A percentile compares a stretch with the other conserved stretches of the same genome.
phyloP scores from a whole-genome alignment of 2,888 invertebrate genomes.

The Crossocerus cetratus region DNA sequence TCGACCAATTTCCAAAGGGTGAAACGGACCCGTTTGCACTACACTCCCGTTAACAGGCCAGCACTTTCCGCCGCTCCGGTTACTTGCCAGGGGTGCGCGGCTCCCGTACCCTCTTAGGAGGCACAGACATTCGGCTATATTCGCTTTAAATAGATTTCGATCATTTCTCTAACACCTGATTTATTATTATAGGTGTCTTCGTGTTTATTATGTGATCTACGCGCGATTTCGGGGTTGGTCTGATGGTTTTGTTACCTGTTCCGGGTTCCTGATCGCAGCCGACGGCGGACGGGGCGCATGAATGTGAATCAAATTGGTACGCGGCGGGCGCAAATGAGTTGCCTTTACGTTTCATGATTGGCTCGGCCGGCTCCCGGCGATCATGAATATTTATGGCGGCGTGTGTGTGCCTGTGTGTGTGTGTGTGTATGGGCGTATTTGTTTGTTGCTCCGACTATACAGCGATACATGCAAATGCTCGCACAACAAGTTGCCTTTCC shows the following conservation, averaged over 20 bases:
- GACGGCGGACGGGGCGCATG: background rate
- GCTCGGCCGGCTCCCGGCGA: conserved; percentile 22
- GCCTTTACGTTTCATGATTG: conserved; percentile 52
- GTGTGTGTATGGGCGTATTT: conserved; percentile 22
- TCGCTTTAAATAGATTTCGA: too few relatives aligned
- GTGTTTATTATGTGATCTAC: too few relatives aligned
- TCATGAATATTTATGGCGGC: conserved; percentile 54
- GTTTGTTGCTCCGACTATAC: conserved; percentile 34
- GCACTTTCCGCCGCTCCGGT: conserved; percentile 19
- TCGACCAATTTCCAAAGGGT: conserved; percentile 30
- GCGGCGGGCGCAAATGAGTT: conserved; percentile 1
- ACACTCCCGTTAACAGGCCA: conserved; percentile 16
- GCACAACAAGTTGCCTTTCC: conserved; percentile 46
- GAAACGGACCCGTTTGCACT: conserved; percentile 33
- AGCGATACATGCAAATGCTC: conserved; percentile 51
- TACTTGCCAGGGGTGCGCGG: too few relatives aligned
- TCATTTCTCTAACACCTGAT: too few relatives aligned
- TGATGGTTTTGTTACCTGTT: background rate
- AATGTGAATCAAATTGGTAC: conserved; percentile 11
- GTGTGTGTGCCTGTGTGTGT: conserved; percentile 32
- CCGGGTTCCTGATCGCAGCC: conserved; percentile 17
- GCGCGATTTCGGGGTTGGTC: too few relatives aligned
- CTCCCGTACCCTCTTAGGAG: too few relatives aligned
- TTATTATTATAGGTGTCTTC: too few relatives aligned
- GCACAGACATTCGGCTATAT: too few relatives aligned